Conservation (phyloP, 1,140 invertebrate species). For the Choristoneura fumiferana region DNA sequence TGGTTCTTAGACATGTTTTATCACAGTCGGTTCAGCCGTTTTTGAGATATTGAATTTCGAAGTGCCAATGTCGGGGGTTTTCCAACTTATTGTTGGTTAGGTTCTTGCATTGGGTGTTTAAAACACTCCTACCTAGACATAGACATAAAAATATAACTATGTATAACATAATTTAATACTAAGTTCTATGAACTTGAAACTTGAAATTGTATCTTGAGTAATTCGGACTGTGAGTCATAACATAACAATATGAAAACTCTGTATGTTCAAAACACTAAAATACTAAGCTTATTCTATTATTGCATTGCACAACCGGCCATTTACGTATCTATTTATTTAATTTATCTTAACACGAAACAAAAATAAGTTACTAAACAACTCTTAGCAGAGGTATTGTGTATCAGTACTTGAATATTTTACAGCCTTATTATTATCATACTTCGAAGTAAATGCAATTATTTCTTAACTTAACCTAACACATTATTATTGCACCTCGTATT, state of each 20-base stretch:
- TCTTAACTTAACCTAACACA: slow-evolving; percentile 15
- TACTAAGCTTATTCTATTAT: slow-evolving; percentile 50
- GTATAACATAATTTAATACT: neutral
- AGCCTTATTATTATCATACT: neutral
- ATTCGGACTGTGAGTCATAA: too few relatives aligned
- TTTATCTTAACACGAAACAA: slow-evolving; percentile 25
- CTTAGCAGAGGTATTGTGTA: slow-evolving; percentile 18
- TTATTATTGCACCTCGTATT: slow-evolving; percentile 38
- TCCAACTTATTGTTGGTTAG: too few relatives aligned
- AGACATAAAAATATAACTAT: too few relatives aligned
- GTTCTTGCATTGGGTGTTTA: too few relatives aligned
- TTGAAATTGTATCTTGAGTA: too few relatives aligned
- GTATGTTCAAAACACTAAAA: slow-evolving; percentile 4
- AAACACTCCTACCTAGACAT: too few relatives aligned
- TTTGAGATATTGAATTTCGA: too few relatives aligned
- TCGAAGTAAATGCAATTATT: neutral
- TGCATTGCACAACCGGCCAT: slow-evolving; percentile 72
- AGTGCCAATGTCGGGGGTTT: too few relatives aligned
- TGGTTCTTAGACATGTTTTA: too few relatives aligned
- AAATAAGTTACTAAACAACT: slow-evolving; percentile 22
- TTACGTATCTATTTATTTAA: slow-evolving; percentile 20
- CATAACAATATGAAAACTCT: neutral
- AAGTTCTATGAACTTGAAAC: too few relatives aligned
- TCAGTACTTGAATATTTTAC: slow-evolving; percentile 16
- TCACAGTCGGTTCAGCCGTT: too few relatives aligned